Base-by-base conservation (phyloP, 2,888 invertebrate genomes). In the Eumacrocentrus americanus region DNA sequence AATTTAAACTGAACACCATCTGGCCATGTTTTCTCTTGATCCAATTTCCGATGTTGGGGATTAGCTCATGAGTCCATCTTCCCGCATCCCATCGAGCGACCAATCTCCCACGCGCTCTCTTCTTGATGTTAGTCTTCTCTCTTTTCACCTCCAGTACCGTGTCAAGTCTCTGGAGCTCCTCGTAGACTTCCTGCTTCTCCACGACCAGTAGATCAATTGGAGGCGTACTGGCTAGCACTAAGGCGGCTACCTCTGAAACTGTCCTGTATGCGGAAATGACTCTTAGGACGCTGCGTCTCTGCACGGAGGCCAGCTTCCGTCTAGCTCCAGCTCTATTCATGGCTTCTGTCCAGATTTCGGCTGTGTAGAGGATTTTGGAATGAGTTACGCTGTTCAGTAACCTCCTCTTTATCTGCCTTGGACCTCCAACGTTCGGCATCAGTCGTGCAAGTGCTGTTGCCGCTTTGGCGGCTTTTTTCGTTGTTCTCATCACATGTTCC, bases 351-450 rank as follows among this genome's bases (percentile, higher is more conserved):
- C 63, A 65, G 12, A 65, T 48, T 35, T 59, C 40, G 0, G 60
- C 63, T 37, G 56, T 61, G 14, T 67, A 65, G 22, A 65, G 44
- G 3, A 64, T 50, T 22, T 40, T 48, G 9, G 65, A 64, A 12
- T 60, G 50, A 2, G 59, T 37, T 0, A 53, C 58, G 7, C 60
- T 34, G 29, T 51, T 56, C 7, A 66, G 44, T 12, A 66, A 20
- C 14, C 23, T 35, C 12, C 66, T 53, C 37, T 53, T 63, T 9
- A 51, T 11, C 3, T 55, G 38, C 1, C 35, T 29, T 0, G 61
- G 61, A 1, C 68, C 66, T 0, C 50, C 60, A 12, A 62, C 44
- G 53, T 66, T 68, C 9, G 65, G 58, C 63, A 68, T 65, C 2
- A 67, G 38, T 25, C 64, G 37, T 11, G 58, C 54, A 14, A 67